Base-by-base conservation (phyloP, 2,888 invertebrate genomes). In the Agrochola lychnidis region DNA sequence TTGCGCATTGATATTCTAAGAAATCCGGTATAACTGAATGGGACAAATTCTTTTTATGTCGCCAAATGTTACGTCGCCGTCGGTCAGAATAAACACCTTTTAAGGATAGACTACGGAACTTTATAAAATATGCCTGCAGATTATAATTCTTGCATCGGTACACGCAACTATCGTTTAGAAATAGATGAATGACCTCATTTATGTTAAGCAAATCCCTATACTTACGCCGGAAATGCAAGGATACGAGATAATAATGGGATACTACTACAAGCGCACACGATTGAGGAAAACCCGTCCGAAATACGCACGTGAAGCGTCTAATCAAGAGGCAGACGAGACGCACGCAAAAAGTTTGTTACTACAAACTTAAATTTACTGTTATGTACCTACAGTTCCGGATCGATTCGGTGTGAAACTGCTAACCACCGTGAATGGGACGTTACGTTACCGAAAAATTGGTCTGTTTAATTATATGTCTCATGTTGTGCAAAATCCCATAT, bases 351-450 rank as follows among this genome's bases (percentile, higher is more conserved):
- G 67, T 76, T 70, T 12, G 61, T 66, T 64, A 62, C 78, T 66
- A 81, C 72, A 73, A 79, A 78, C 72, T 79, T 81, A 84, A 73
- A 79, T 80, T 73, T 78, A 89, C 87, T 81, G 87, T 87, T 87
- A 89, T 73, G n/a, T 77, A 48, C 76, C 70, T 84, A 84, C 16
- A 76, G 71, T 70, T 73, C 40, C 72, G 63, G 45, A 72, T 76
- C 74, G 76, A 76, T 70, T 36, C 81, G 51, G 42, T 69, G 69
- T 59, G 64, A 40, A 71, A 42, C 72, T 56, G 53, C 30, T 45
- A 76, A 76, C 56, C 40, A 30, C 61, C 30, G 22, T 42, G 57
- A 70, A 69, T 70, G 57, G 69, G 69, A 81, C 36, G 76, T 22
- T 59, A 61, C 42, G 62, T 70, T 63, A 73, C 70, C 70, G 56